Conservation (phyloP, 2,113 vertebrate species). For the Lasiurus cinereus region DNA sequence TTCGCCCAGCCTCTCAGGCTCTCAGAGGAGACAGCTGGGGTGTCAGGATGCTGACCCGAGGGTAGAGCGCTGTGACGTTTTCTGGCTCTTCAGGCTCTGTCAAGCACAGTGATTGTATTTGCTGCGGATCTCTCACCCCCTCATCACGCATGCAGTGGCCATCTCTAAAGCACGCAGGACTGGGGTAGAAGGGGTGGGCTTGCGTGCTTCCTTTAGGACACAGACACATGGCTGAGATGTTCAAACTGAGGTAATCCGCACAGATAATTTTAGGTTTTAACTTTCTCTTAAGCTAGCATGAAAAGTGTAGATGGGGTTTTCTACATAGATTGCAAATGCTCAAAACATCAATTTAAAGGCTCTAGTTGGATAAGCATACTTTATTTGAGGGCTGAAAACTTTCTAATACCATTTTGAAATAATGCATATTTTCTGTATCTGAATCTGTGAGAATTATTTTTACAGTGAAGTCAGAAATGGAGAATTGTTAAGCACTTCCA, state of each 20-base stretch:
- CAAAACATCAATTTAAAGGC: conserved; percentile 8
- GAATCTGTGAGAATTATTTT: conserved; percentile 45
- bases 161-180: not conserved
- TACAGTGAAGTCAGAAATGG: not conserved
- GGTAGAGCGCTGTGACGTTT: conserved; percentile 51
- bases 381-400: not conserved
- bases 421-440: not conserved
- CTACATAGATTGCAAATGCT: conserved; percentile 5
- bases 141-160: conserved; percentile 29
- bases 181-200: not conserved
- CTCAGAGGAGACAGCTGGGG: conserved; percentile 61
- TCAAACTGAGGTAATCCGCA: conserved; percentile 13
- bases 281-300: not conserved
- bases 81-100: conserved; percentile 61
- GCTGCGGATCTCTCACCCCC: conserved; percentile 30
- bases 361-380: conserved; percentile 19
- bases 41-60: conserved; percentile 57
- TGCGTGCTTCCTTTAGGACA: not conserved
- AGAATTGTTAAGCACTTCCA: not conserved
- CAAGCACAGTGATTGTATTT: conserved; percentile 73
- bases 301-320: conserved; percentile 43
- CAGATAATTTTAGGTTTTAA: conserved; percentile 3
- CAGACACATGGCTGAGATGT: not conserved
- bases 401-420: conserved; percentile 26
- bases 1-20: not conserved